Conservation (phyloP, 2,113 vertebrate genomes). For the Tauraco erythrolophus region DNA sequence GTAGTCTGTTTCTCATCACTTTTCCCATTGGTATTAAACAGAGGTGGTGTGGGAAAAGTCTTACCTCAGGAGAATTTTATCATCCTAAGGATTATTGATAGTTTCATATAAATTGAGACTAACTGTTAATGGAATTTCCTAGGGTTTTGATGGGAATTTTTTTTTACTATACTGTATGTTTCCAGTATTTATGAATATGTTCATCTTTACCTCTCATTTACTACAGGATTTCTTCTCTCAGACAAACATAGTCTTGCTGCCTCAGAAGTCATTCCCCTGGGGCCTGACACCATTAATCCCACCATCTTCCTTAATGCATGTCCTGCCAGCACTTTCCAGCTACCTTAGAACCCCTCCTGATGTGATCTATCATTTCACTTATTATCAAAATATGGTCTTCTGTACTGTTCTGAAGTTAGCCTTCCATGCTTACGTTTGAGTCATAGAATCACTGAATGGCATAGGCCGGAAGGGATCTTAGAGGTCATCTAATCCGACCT, state of each 20-base stretch:
- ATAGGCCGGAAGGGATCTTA: too few species aligned
- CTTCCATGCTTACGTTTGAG: neutral
- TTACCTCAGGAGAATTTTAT: neutral
- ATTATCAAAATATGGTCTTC: neutral
- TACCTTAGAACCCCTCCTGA: neutral
- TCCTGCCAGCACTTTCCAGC: neutral
- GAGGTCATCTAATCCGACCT: too few species aligned
- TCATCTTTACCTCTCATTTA: neutral
- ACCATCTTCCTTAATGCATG: neutral
- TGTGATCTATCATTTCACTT: neutral
- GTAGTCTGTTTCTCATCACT: neutral
- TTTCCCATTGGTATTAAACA: neutral
- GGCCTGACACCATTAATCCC: neutral
- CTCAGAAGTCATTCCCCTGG: neutral
- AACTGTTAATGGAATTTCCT: neutral
- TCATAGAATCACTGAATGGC: too few species aligned
- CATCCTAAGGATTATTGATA: neutral
- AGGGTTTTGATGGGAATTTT: neutral
- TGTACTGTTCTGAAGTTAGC: fast-evolving
- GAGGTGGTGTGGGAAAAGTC: neutral
- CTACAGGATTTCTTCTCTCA: neutral
- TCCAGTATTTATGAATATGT: neutral
- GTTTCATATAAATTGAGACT: neutral
- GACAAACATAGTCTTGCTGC: neutral
- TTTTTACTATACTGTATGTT: neutral